A percentile compares a stretch with the other conserved stretches of the same genome.
Evolutionary conservation across 2,888 invertebrate species (phyloP).

Genomic region (Agrotis clavis): DNA sequence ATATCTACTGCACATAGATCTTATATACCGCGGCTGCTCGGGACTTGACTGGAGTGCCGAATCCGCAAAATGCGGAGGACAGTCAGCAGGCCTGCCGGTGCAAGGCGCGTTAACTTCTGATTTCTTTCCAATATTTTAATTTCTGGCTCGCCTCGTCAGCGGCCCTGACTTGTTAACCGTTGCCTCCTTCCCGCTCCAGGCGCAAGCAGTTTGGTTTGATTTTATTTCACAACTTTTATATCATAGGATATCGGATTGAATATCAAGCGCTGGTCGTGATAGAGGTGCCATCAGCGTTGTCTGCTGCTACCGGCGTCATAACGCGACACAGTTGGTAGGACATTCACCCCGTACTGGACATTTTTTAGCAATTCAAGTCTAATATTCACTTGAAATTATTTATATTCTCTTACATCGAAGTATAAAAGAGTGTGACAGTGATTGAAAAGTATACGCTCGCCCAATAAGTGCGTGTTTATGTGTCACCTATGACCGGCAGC

Average conservation of each 20-base stretch:
- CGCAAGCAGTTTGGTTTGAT: constrained; percentile 22
- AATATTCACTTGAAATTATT: too few relatives aligned
- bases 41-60: too few relatives aligned
- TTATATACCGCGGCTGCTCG: too few relatives aligned
- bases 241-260: constrained; percentile 2
- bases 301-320: too few relatives aligned
- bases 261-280: neutral
- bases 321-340: too few relatives aligned
- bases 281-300: too few relatives aligned
- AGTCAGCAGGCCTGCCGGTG: too few relatives aligned
- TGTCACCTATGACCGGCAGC: constrained; percentile 31
- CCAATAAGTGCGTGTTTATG: constrained; percentile 32
- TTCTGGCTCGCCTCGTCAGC: too few relatives aligned
- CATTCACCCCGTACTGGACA: neutral
- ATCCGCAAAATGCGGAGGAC: too few relatives aligned
- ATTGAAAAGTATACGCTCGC: constrained; percentile 38
- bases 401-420: constrained; percentile 14
- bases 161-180: neutral
- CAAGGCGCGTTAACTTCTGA: too few relatives aligned
- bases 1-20: too few relatives aligned
- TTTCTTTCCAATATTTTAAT: too few relatives aligned
- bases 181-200: neutral
- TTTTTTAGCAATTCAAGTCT: neutral
- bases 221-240: constrained; percentile 27
- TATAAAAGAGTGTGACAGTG: constrained; percentile 30